Percentiles rank a stretch among this genome's conserved stretches.
These are phyloP conservation scores for Andrena trimmerana DNA, from an alignment of 2,888 invertebrate species.

Conservation along the genomic window DNA sequence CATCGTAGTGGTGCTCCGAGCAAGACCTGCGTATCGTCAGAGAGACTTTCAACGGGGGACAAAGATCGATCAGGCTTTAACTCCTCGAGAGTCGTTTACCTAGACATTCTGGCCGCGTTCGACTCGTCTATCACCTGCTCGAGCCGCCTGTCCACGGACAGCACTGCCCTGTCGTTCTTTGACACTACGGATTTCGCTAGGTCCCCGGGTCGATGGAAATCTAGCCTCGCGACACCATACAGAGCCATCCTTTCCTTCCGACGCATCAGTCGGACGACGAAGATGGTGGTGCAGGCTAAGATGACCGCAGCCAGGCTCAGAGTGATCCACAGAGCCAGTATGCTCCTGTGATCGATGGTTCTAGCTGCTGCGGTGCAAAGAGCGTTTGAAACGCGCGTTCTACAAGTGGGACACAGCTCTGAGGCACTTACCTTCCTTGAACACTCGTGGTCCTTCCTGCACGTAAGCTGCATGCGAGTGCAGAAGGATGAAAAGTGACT, in stretches of 20 bases:
- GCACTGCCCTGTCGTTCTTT: slow-evolving; percentile 70
- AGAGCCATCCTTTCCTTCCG: slow-evolving; percentile 76
- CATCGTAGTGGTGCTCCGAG: slow-evolving; percentile 94
- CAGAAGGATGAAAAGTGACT: slow-evolving; percentile 38
- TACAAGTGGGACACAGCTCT: not conserved
- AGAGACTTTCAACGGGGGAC: slow-evolving; percentile 42
- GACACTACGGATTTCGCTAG: slow-evolving; percentile 75
- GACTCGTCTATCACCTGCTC: slow-evolving; percentile 73
- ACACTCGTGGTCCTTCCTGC: slow-evolving; percentile 76
- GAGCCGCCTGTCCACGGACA: slow-evolving; percentile 69
- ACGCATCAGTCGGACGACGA: slow-evolving; percentile 76
- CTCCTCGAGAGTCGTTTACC: slow-evolving; percentile 65
- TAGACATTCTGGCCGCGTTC: slow-evolving; percentile 71
- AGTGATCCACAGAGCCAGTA: slow-evolving; percentile 76
- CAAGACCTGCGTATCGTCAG: slow-evolving; percentile 85
- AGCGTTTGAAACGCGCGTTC: slow-evolving; percentile 5
- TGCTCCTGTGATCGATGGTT: slow-evolving; percentile 75
- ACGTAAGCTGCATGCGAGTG: slow-evolving; percentile 69
- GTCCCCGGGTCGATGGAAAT: slow-evolving; percentile 83
- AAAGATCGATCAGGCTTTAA: slow-evolving; percentile 24
- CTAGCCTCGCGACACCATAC: slow-evolving; percentile 76
- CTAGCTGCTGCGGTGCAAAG: slow-evolving; percentile 70
- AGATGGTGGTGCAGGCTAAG: slow-evolving; percentile 71
- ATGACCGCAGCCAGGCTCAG: slow-evolving; percentile 74
- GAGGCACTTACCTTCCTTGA: slow-evolving; percentile 75